phyloP scores from a whole-genome alignment of 2,113 vertebrate genomes.

The Dromaius novaehollandiae region DNA sequence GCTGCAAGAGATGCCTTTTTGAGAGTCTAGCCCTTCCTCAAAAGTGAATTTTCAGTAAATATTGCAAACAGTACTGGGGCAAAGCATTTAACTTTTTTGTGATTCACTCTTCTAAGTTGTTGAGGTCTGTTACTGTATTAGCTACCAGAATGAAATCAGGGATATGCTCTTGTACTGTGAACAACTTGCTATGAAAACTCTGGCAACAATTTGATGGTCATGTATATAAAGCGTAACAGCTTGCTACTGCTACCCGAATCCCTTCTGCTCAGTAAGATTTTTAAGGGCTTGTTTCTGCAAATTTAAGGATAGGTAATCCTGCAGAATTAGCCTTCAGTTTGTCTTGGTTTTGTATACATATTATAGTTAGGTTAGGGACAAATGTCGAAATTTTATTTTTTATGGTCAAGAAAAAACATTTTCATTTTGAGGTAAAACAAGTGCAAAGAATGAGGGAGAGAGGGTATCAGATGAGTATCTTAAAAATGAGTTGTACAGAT shows the following conservation, averaged over 20 bases:
- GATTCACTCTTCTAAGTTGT: neutral
- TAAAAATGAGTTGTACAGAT: neutral
- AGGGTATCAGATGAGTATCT: neutral
- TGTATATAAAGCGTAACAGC: too few relatives aligned
- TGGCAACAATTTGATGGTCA: too few relatives aligned
- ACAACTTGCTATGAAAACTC: too few relatives aligned
- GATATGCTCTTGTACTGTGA: too few relatives aligned
- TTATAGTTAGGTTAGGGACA: too few relatives aligned
- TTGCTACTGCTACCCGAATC: too few relatives aligned
- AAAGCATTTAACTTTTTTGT: neutral
- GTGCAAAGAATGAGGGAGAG: neutral
- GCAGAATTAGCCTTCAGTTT: too few relatives aligned
- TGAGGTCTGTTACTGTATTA: neutral
- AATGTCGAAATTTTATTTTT: neutral
- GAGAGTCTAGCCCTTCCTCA: neutral
- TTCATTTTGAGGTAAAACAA: neutral
- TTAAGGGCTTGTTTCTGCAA: too few relatives aligned
- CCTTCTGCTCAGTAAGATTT: too few relatives aligned
- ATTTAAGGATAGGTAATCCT: too few relatives aligned
- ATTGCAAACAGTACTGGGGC: neutral
- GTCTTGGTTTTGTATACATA: too few relatives aligned
- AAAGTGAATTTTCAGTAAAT: neutral
- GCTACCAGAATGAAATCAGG: too few relatives aligned
- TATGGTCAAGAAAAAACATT: neutral
- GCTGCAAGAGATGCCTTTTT: neutral